Evolutionary conservation across 2,888 invertebrate genomes (phyloP).

Genomic region (Gymnoscelis rufifasciata): DNA sequence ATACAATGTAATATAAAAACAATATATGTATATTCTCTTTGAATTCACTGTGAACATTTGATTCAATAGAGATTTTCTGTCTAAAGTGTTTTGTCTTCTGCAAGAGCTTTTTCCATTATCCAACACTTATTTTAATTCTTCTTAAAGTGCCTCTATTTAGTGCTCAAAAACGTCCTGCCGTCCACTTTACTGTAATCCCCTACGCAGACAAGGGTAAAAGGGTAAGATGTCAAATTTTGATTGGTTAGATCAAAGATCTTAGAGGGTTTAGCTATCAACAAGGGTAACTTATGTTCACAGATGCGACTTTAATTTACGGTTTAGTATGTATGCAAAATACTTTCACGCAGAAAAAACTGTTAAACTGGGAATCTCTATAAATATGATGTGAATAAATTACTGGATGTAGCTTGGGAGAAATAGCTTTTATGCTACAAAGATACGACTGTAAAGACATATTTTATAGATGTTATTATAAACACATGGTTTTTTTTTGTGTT

Average conservation of each 20-base stretch:
- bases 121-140: neutral
- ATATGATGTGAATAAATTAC: neutral
- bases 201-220: slow-evolving; percentile 1
- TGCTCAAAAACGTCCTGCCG: neutral
- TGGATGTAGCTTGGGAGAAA: too few relatives aligned
- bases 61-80: too few relatives aligned
- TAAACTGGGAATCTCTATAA: slow-evolving; percentile 12
- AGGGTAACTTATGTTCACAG: neutral
- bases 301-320: neutral
- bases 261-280: neutral
- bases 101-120: neutral
- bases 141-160: neutral
- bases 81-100: neutral
- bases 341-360: slow-evolving; percentile 10
- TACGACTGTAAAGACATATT: too few relatives aligned
- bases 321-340: neutral
- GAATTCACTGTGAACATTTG: too few relatives aligned
- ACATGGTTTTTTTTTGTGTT: too few relatives aligned
- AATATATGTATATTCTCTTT: too few relatives aligned
- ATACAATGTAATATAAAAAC: too few relatives aligned
- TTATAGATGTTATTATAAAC: too few relatives aligned
- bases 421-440: too few relatives aligned
- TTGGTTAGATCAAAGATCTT: neutral
- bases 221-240: neutral
- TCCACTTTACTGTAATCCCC: neutral